These are phyloP conservation scores for Takifugu ocellatus DNA, from an alignment of 2,797 vertebrate genomes.

Conservation along the genomic window DNA sequence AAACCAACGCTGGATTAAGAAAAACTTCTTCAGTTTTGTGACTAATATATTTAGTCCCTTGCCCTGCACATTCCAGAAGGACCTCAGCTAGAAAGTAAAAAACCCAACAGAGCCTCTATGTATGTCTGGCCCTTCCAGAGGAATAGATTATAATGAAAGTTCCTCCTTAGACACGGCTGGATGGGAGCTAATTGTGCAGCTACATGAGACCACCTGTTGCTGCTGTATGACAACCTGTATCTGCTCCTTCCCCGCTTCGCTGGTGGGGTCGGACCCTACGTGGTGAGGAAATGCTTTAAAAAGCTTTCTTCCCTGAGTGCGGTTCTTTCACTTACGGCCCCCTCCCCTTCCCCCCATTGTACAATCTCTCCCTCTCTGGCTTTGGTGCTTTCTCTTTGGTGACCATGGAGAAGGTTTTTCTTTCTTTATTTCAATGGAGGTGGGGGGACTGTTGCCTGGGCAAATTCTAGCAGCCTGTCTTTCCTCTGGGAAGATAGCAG, in stretches of 20 bases:
- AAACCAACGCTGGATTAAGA: slow-evolving; percentile 16
- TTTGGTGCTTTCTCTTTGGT: slow-evolving; percentile 57
- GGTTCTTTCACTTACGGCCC: slow-evolving; percentile 67
- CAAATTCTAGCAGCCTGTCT: slow-evolving; percentile 52
- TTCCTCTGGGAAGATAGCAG: slow-evolving; percentile 76
- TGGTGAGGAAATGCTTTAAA: slow-evolving; percentile 60
- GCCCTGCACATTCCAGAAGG: slow-evolving; percentile 23
- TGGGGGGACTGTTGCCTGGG: slow-evolving; percentile 49
- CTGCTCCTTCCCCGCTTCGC: slow-evolving; percentile 29
- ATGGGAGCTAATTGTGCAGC: slow-evolving; percentile 57
- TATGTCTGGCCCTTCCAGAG: slow-evolving; percentile 38
- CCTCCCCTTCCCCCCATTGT: slow-evolving; percentile 43
- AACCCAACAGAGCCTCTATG: slow-evolving; percentile 28
- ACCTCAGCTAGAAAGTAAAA: slow-evolving; percentile 23
- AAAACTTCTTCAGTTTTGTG: slow-evolving; percentile 17
- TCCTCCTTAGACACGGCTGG: slow-evolving; percentile 46
- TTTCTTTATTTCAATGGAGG: slow-evolving; percentile 12
- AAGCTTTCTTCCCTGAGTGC: slow-evolving; percentile 69
- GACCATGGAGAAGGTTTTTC: slow-evolving; percentile 40
- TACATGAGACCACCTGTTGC: slow-evolving; percentile 65
- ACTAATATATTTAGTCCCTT: slow-evolving; percentile 25
- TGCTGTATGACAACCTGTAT: slow-evolving; percentile 41
- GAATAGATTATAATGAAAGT: slow-evolving; percentile 63
- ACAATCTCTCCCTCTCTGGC: slow-evolving; percentile 50
- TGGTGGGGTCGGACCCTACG: slow-evolving; percentile 73